These are phyloP conservation scores for Aethes cnicana DNA, from an alignment of 2,888 invertebrate species.

Conservation along the genomic window DNA sequence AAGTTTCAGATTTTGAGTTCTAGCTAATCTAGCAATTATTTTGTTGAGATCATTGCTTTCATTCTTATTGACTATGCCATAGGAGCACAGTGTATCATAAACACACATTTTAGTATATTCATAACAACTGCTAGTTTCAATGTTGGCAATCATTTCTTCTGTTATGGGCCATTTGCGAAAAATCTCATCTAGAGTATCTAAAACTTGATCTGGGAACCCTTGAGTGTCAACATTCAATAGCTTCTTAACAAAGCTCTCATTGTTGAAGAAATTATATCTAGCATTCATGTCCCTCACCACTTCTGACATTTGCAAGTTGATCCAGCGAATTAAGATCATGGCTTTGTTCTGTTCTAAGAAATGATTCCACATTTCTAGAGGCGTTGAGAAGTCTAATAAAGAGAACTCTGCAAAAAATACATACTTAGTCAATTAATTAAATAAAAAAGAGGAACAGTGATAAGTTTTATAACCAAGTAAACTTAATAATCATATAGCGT, in stretches of 20 bases:
- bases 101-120: slow-evolving; percentile 79
- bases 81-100: slow-evolving; percentile 83
- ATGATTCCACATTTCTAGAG: slow-evolving; percentile 83
- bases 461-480: background rate
- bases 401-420: slow-evolving; percentile 67
- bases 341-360: slow-evolving; percentile 82
- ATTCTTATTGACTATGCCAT: slow-evolving; percentile 84
- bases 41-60: slow-evolving; percentile 81
- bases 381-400: slow-evolving; percentile 74
- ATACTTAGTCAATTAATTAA: background rate
- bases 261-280: slow-evolving; percentile 71
- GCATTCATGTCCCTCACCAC: slow-evolving; percentile 75
- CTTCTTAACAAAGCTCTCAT: slow-evolving; percentile 67
- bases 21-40: slow-evolving; percentile 83
- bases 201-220: slow-evolving; percentile 58
- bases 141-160: slow-evolving; percentile 80
- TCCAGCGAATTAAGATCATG: slow-evolving; percentile 84
- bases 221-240: slow-evolving; percentile 70
- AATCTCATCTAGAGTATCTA: slow-evolving; percentile 72
- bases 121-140: slow-evolving; percentile 73
- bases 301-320: slow-evolving; percentile 79
- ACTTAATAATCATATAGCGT: slow-evolving; percentile 4
- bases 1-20: slow-evolving; percentile 78
- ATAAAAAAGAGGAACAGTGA: too few species aligned
- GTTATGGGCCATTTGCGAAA: slow-evolving; percentile 82